Base-by-base conservation (phyloP, 2,113 vertebrate genomes). In the Arvicanthis niloticus region DNA sequence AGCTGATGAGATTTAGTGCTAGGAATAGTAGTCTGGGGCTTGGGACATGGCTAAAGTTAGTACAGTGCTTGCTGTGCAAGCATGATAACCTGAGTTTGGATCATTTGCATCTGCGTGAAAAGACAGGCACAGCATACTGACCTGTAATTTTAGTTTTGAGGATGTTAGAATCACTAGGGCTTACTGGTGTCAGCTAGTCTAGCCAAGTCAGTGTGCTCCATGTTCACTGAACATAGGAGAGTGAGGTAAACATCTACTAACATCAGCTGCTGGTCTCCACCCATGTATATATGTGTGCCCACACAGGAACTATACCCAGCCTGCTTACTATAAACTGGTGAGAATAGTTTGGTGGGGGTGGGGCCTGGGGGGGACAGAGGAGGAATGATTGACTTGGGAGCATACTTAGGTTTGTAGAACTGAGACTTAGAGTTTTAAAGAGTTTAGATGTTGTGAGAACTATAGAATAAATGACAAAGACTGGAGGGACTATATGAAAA, bases 391-490 rank as follows among this genome's bases (percentile, higher is more conserved):
- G 77, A 92, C 31, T 70, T 65, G 24, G 73, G 65, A 45, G 45
- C 15, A 12, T 62, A 17, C 58, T 96, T 91, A 82, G 34, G 95
- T 89, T 91, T 95, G 16, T 91, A 48, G 72, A 48, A 3, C 70
- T 96, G 65, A 56, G 75, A 37, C 86, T 96, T 11, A 92, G 37
- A 76, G 12, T 84, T 95, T 95, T 95, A 78, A 80, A 17, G 58
- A 15, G 77, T 60, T 87, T 93, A 68, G 29, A 19, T 88, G 29
- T 88, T 48, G 45, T 93, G 12, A 90, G n/a, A 89, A 92, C n/a
- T 45, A 11, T 75, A 77, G 48, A 77, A 16, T 86, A 76, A 94
- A 81, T 86, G 22, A 56, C 81, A 45, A 89, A 92, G 45, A 89
- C 6, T 6, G 42, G 45, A 48, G 51, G 77, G 62, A 88, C 67